A percentile compares a stretch with the other conserved stretches of the same genome.
These are phyloP conservation scores for Connochaetes taurinus DNA, from an alignment of 2,113 vertebrate species.

Conservation along the genomic window DNA sequence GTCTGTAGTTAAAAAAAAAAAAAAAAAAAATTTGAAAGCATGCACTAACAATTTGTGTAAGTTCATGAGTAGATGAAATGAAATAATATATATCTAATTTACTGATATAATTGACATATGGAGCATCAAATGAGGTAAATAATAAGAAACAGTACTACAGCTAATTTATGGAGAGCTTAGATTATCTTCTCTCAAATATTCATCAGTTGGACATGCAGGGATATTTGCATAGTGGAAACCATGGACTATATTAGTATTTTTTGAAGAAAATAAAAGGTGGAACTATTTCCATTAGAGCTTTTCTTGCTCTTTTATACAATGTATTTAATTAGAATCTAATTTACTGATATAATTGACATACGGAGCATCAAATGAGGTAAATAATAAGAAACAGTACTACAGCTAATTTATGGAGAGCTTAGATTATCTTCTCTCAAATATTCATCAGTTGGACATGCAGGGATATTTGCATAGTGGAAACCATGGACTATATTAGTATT, in stretches of 20 bases:
- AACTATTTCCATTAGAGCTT: neutral
- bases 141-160: neutral
- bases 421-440: neutral
- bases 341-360: neutral
- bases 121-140: neutral
- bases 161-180: neutral
- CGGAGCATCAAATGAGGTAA: neutral
- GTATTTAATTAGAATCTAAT: neutral
- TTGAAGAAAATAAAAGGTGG: neutral
- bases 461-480: neutral
- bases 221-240: neutral
- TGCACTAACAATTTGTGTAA: neutral
- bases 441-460: neutral
- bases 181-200: neutral
- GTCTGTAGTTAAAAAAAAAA: neutral
- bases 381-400: neutral
- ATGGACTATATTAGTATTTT: neutral
- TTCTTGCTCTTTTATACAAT: neutral
- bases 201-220: neutral
- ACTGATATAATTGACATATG: neutral
- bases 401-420: neutral
- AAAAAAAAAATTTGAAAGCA: neutral
- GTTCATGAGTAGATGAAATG: neutral
- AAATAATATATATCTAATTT: neutral
- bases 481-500: neutral